Evolutionary conservation across 2,113 vertebrate genomes (phyloP).

Genomic region (Hyla sarda): DNA sequence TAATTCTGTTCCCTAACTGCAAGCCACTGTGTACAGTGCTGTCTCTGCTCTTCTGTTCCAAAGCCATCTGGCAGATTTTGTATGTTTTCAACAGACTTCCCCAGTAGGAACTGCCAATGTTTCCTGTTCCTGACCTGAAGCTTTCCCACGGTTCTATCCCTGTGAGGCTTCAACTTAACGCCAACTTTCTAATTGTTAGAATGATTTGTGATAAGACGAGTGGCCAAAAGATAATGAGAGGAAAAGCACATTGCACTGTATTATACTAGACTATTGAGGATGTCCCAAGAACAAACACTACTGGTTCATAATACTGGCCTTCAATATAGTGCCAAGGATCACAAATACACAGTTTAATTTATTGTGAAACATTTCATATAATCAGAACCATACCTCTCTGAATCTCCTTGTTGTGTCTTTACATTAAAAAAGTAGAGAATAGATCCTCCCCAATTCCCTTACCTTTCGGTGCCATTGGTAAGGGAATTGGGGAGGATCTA

Average conservation of each 20-base stretch:
- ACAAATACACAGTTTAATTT: not conserved
- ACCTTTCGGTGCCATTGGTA: too few relatives aligned
- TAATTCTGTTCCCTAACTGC: slow-evolving; percentile 48
- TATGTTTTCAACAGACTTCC: slow-evolving; percentile 48
- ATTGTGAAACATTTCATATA: too few relatives aligned
- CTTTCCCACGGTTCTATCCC: slow-evolving; percentile 46
- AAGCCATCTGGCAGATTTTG: slow-evolving; percentile 54
- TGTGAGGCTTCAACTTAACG: slow-evolving; percentile 32
- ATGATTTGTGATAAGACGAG: slow-evolving; percentile 50
- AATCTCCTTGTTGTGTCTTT: too few relatives aligned
- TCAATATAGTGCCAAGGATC: not conserved
- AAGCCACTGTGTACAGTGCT: slow-evolving; percentile 33
- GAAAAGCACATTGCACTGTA: slow-evolving; percentile 29
- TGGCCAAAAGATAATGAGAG: slow-evolving; percentile 46
- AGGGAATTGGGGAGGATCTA: too few relatives aligned
- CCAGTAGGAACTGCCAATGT: slow-evolving; percentile 53
- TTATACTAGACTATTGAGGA: not conserved
- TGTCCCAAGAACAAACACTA: not conserved
- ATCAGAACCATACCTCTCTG: not conserved
- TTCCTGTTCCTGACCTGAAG: slow-evolving; percentile 51
- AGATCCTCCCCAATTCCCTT: too few relatives aligned
- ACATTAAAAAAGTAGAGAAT: too few relatives aligned
- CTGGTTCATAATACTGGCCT: not conserved
- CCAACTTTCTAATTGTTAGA: slow-evolving; percentile 57
- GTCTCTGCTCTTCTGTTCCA: slow-evolving; percentile 49